Conservation (phyloP, 2,888 invertebrate species). For the Scotopteryx bipunctaria region DNA sequence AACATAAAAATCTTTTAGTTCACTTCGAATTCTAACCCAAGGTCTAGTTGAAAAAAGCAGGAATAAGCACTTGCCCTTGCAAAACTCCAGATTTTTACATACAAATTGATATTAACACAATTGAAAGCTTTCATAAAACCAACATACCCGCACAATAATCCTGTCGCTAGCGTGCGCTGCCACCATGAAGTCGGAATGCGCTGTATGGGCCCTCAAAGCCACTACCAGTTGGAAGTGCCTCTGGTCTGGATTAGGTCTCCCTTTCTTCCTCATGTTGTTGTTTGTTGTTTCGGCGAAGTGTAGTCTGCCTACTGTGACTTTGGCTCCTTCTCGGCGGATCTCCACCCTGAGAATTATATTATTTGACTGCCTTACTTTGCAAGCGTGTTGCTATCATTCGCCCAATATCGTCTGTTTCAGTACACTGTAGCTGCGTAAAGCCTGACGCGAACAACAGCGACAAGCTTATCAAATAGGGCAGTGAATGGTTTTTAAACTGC, state of each 20-base stretch:
- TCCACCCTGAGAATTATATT: constrained; percentile 87
- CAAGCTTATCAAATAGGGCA: too few species aligned
- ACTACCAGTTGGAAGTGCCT: constrained; percentile 98
- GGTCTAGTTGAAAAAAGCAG: neutral
- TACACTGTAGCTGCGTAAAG: too few species aligned
- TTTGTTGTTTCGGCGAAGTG: constrained; percentile 99
- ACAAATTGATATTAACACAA: neutral
- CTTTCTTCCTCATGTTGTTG: constrained; percentile 99
- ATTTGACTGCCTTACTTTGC: neutral
- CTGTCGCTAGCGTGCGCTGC: constrained; percentile 96
- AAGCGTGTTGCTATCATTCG: too few species aligned
- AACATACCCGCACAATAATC: constrained; percentile 96
- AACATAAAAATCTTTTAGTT: too few species aligned
- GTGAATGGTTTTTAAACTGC: too few species aligned
- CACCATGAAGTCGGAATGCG: constrained; percentile 90
- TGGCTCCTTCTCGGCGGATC: constrained; percentile 93
- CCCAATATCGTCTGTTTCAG: too few species aligned
- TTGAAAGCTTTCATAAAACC: neutral
- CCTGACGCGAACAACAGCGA: too few species aligned
- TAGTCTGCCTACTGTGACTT: constrained; percentile 96
- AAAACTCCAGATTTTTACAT: neutral
- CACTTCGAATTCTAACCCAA: neutral
- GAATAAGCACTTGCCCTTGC: constrained; percentile 3
- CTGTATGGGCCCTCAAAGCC: constrained; percentile 94
- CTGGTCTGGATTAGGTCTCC: constrained; percentile 99